phyloP scores from a whole-genome alignment of 2,888 invertebrate genomes.

The Alloscopus bannaensis region DNA sequence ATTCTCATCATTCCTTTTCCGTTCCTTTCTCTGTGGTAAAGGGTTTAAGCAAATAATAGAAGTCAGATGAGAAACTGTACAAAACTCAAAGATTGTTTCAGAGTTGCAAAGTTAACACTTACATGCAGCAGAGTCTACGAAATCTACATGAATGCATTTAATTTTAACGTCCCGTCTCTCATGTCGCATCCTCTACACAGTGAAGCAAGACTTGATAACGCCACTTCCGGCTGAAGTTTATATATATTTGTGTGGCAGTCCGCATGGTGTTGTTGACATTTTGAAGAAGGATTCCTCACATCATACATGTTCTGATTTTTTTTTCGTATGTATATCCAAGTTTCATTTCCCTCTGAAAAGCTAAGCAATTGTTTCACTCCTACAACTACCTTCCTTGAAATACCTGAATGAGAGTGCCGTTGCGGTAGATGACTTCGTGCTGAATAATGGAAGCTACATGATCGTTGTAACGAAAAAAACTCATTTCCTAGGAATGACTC shows the following conservation, averaged over 20 bases:
- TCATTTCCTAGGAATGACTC: not conserved
- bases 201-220: conserved; percentile 18
- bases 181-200: no score
- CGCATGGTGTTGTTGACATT: conserved; percentile 31
- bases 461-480: not conserved
- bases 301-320: conserved; percentile 4
- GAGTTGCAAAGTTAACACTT: no score
- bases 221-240: conserved; percentile 16
- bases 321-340: conserved; percentile 5
- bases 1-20: not conserved
- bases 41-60: no score
- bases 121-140: no score
- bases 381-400: not conserved
- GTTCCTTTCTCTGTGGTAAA: not conserved
- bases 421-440: conserved; percentile 12
- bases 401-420: not conserved
- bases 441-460: conserved; percentile 23
- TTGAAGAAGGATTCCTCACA: not conserved
- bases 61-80: no score
- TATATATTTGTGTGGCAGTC: not conserved
- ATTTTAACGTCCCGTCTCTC: no score
- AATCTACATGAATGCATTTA: no score
- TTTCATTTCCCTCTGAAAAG: no score
- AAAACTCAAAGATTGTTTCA: no score
- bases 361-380: not conserved